Evolutionary conservation across 1,140 invertebrate species (phyloP), one percentile per base, ranked within the genome.

Genomic region (Pinna nobilis): DNA sequence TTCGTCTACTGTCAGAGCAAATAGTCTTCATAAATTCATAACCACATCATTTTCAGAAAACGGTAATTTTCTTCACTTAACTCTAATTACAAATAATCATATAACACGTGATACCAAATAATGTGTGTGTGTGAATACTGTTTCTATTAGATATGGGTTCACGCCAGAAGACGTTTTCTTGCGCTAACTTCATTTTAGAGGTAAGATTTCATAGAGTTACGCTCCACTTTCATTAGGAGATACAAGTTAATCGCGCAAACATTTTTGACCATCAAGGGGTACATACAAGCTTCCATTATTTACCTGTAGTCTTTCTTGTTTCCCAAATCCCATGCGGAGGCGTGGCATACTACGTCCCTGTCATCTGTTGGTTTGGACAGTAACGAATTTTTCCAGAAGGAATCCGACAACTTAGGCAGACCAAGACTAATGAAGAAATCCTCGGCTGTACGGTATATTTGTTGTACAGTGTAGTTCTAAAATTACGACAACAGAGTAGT

Each of bases 341-440:
- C 94, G 82, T 98, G 96, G 82, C 96, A 98, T 11, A 96, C 93
- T 15, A 91, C 86, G 20, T 84, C 77, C 1, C 93, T 89, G 5
- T 91, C 91, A 76, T 95, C 94, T 0, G 66, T 91, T 86, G 84
- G 91, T 75, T 90, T 91, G 64, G 87, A 86, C 1, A 92, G 70
- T 80, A 92, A 90, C 1, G 91, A 92, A 15, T 89, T 78, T 4
- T 90, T 82, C 91, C 91, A 92, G 82, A 92, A 92, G 50, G 80
- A 80, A 25, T 84, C 89, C 0, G 96, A 93, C 93, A 98, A 94
- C 2, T 92, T 92, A 1, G 92, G 92, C 59, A 98, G 86, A 77
- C 96, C 96, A 37, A 98, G 90, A 0, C 95, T 96, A 23, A 91
- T 92, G 87, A 97, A 97, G 88, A 98, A 98, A 69, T 95, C 93